A percentile compares a stretch with the other conserved stretches of the same genome.
phyloP scores from a whole-genome alignment of 2,888 invertebrate species.

The Drosophila sordidula region DNA sequence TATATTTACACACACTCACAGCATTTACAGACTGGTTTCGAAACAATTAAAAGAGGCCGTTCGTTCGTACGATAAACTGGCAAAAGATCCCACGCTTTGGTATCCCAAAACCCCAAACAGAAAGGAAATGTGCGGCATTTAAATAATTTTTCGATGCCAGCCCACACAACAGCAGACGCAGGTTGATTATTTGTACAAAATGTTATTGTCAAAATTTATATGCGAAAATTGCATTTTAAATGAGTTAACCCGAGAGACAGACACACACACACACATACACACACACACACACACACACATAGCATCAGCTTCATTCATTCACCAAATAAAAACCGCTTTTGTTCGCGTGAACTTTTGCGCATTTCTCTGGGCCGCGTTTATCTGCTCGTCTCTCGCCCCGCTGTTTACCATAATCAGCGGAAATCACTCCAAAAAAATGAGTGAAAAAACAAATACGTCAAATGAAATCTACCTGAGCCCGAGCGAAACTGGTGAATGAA shows the following conservation, averaged over 20 bases:
- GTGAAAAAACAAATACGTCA: conserved; percentile 24
- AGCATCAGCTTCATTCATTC: conserved; percentile 44
- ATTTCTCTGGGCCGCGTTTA: conserved; percentile 43
- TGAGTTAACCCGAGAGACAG: conserved; percentile 28
- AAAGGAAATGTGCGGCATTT: conserved; percentile 70
- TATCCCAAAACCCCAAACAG: conserved; percentile 14
- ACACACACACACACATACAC: conserved; percentile 5
- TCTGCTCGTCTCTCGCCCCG: conserved; percentile 22
- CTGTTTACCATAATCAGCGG: conserved; percentile 72
- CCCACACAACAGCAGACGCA: conserved; percentile 57
- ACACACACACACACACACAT: conserved; percentile 8
- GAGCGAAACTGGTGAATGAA: conserved; percentile 62
- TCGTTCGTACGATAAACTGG: conserved; percentile 9
- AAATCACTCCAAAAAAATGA: conserved; percentile 50
- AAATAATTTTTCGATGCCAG: conserved; percentile 68
- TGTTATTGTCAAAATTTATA: conserved; percentile 70
- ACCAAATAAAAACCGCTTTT: conserved; percentile 35
- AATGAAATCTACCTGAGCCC: conserved; percentile 62
- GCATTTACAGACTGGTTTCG: conserved; percentile 52
- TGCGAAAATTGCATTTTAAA: conserved; percentile 75
- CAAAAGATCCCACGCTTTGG: conserved; percentile 69
- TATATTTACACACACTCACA: conserved; percentile 26
- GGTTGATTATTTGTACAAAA: conserved; percentile 65
- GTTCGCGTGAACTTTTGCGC: conserved; percentile 59
- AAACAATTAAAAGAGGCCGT: conserved; percentile 59